These are phyloP conservation scores for Cyclopterus lumpus DNA, from an alignment of 2,797 vertebrate species.

Conservation along the genomic window DNA sequence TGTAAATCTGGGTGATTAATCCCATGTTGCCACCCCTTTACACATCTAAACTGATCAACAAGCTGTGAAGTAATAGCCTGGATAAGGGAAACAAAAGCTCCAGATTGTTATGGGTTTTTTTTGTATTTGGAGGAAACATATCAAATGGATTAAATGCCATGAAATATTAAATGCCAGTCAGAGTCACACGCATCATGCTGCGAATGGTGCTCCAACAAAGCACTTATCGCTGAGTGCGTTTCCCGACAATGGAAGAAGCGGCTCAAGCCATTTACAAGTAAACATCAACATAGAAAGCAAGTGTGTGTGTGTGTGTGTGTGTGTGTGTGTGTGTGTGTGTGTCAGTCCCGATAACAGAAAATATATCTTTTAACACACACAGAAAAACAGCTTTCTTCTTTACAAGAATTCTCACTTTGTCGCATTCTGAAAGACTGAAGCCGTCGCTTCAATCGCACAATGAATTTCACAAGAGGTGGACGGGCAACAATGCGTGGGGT, in stretches of 20 bases:
- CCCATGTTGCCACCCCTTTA: conserved; percentile 53
- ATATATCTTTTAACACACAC: conserved; percentile 36
- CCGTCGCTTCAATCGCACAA: conserved; percentile 32
- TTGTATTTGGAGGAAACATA: conserved; percentile 71
- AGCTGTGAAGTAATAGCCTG: conserved; percentile 70
- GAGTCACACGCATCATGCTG: conserved; percentile 69
- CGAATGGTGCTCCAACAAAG: conserved; percentile 66
- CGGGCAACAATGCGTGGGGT: conserved; percentile 19
- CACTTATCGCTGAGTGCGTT: conserved; percentile 80
- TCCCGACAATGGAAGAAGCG: conserved; percentile 77
- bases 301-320: conserved; percentile 13
- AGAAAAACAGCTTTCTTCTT: conserved; percentile 15
- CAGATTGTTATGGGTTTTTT: conserved; percentile 45
- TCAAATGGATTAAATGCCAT: conserved; percentile 82
- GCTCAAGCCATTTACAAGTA: conserved; percentile 71
- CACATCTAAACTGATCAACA: conserved; percentile 73
- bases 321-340: conserved; percentile 27
- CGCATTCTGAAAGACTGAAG: conserved; percentile 17
- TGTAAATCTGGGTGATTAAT: conserved; percentile 65
- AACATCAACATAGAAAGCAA: conserved; percentile 71
- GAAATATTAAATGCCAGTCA: conserved; percentile 81
- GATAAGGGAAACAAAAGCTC: conserved; percentile 69
- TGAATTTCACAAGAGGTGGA: conserved; percentile 32
- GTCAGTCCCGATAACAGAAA: conserved; percentile 47
- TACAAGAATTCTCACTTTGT: conserved; percentile 70